phyloP scores from a whole-genome alignment of 2,888 invertebrate species.

The Macropis europaea region DNA sequence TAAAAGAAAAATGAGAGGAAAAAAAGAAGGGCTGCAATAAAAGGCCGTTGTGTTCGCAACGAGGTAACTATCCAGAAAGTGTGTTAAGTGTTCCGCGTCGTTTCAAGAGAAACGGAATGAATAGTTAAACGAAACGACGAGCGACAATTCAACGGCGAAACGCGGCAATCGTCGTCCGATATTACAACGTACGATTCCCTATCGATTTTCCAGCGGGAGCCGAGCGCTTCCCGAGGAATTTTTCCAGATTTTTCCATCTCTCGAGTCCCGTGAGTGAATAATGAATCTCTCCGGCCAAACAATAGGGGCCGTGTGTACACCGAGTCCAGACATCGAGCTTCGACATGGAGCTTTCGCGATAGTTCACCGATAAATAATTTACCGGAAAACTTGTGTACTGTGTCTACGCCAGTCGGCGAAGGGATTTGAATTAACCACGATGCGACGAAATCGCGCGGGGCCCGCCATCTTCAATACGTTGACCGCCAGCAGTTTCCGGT shows the following conservation, averaged over 20 bases:
- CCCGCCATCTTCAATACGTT: constrained; percentile 27
- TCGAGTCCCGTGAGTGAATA: constrained; percentile 11
- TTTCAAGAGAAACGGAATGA: constrained; percentile 32
- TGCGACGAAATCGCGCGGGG: not conserved
- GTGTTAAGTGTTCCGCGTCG: constrained; percentile 34
- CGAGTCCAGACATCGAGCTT: not conserved
- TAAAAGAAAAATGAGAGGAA: not conserved
- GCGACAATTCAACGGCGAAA: constrained; percentile 41
- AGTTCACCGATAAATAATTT: constrained; percentile 34
- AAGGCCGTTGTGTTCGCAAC: constrained; percentile 29
- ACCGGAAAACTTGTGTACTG: constrained; percentile 2
- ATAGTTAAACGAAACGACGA: constrained; percentile 34
- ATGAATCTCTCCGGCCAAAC: constrained; percentile 23
- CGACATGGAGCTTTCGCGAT: constrained; percentile 16
- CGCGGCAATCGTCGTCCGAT: constrained; percentile 29
- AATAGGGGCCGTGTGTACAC: not conserved
- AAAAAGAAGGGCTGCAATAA: not conserved
- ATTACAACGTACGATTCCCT: constrained; percentile 14
- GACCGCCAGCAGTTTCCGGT: no score
- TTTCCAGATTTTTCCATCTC: constrained; percentile 30
- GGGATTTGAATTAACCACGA: constrained; percentile 26
- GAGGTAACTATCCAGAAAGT: constrained; percentile 22
- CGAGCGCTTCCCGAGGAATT: constrained; percentile 14
- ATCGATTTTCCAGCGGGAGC: constrained; percentile 7
- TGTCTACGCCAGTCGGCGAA: not conserved